Conservation (phyloP, 2,888 invertebrate genomes). For the Galerucella calmariensis region DNA sequence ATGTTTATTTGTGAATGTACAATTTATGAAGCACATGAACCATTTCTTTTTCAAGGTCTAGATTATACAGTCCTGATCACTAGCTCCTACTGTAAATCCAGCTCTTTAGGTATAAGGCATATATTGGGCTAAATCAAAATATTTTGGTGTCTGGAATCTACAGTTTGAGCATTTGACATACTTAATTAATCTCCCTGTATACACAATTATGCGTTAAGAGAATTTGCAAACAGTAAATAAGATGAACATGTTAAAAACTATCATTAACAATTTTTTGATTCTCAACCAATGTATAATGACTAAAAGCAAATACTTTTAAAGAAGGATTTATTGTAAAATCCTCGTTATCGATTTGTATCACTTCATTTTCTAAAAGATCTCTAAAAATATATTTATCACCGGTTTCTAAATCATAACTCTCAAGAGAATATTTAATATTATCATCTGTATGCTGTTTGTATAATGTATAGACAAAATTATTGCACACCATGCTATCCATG, state of each 20-base stretch:
- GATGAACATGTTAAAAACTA: constrained; percentile 19
- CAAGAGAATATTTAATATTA: constrained; percentile 33
- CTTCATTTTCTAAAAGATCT: constrained; percentile 17
- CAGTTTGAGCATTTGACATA: no score
- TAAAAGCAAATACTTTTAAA: constrained; percentile 34
- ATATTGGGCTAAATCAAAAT: no score
- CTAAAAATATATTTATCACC: constrained; percentile 34
- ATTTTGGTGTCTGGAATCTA: no score
- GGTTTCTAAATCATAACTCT: constrained; percentile 41
- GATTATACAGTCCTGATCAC: no score
- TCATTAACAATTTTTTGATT: constrained; percentile 34
- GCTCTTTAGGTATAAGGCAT: no score
- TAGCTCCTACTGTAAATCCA: no score
- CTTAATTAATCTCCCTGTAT: no score
- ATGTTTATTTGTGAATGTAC: no score
- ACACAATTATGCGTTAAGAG: no score
- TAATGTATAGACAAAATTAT: constrained; percentile 51
- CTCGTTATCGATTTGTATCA: constrained; percentile 20
- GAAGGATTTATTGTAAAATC: constrained; percentile 11
- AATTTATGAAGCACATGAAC: no score
- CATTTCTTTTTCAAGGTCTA: no score
- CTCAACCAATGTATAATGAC: constrained; percentile 35
- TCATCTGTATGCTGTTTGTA: constrained; percentile 47
- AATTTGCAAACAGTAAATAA: background rate
- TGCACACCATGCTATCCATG: constrained; percentile 51